These are phyloP conservation scores for Sympetrum striolatum DNA, from an alignment of 2,888 invertebrate genomes.

Conservation along the genomic window DNA sequence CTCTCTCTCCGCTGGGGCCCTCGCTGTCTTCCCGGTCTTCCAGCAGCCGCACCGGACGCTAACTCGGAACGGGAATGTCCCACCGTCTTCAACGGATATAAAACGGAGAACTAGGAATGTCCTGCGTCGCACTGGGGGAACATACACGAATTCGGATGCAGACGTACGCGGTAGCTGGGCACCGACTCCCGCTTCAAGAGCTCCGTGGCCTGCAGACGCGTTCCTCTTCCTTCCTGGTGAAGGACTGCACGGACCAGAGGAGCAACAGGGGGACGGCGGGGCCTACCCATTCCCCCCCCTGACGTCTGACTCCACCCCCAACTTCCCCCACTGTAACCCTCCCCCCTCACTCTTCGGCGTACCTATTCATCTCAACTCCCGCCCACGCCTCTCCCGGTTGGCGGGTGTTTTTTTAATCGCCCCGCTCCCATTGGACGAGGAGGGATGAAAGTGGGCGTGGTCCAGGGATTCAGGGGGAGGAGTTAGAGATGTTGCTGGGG, in stretches of 20 bases:
- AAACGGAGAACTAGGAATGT: background rate
- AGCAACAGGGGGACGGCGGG: background rate
- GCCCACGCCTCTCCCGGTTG: background rate
- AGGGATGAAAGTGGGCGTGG: background rate
- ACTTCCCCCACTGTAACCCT: background rate
- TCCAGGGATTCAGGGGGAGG: background rate
- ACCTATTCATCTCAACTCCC: background rate
- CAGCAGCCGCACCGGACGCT: no score
- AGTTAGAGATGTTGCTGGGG: background rate
- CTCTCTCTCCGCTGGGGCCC: no score
- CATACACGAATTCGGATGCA: no score
- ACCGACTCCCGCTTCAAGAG: background rate
- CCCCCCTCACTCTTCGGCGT: background rate
- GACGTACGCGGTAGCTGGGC: no score
- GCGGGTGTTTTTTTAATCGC: background rate
- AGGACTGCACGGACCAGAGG: constrained; percentile 25
- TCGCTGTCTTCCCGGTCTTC: no score
- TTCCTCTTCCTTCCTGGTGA: constrained; percentile 22
- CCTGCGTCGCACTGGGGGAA: background rate
- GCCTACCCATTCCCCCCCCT: background rate
- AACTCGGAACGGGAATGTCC: no score
- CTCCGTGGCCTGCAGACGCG: background rate
- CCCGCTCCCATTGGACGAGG: background rate
- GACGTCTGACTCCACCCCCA: background rate
- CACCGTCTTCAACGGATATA: no score